Percentiles rank a stretch among this genome's conserved stretches.
These are phyloP conservation scores for Thysanoteuthis rhombus DNA, from an alignment of 2,888 invertebrate genomes.

Conservation along the genomic window DNA sequence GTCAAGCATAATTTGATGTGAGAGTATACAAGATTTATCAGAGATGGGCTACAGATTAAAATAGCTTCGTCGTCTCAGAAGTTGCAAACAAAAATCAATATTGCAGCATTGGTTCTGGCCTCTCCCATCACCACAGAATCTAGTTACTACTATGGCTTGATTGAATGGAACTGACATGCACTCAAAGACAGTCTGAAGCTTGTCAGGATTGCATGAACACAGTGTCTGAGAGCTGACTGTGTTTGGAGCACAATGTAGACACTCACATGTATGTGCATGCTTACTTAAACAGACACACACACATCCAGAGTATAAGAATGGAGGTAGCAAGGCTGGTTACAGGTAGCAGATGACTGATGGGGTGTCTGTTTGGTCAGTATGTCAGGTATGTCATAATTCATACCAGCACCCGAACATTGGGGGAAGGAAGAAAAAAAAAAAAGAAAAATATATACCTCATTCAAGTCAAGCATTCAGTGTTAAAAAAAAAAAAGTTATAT, in stretches of 20 bases:
- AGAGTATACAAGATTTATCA: slow-evolving; percentile 29
- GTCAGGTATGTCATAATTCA: neutral
- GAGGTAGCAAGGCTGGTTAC: neutral
- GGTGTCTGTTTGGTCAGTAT: neutral
- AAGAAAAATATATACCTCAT: too few relatives aligned
- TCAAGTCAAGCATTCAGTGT: neutral
- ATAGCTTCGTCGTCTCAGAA: slow-evolving; percentile 27
- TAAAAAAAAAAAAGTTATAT: neutral
- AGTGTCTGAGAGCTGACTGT: slow-evolving; percentile 17
- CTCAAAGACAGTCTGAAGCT: slow-evolving; percentile 31
- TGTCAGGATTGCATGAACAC: slow-evolving; percentile 28
- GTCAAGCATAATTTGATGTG: slow-evolving; percentile 27
- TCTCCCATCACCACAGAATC: slow-evolving; percentile 20
- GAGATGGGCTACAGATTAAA: slow-evolving; percentile 29
- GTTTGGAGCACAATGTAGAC: neutral
- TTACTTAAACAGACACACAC: neutral
- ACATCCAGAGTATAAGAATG: neutral
- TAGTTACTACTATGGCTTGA: slow-evolving; percentile 27
- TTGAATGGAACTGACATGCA: slow-evolving; percentile 31
- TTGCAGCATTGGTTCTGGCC: slow-evolving; percentile 19
- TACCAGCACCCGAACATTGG: neutral
- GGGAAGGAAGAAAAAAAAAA: too few relatives aligned
- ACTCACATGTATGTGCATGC: neutral
- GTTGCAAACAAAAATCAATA: slow-evolving; percentile 31
- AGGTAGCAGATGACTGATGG: neutral